phyloP scores from a whole-genome alignment of 2,797 vertebrate genomes.

The Phylloscopus collybita region DNA sequence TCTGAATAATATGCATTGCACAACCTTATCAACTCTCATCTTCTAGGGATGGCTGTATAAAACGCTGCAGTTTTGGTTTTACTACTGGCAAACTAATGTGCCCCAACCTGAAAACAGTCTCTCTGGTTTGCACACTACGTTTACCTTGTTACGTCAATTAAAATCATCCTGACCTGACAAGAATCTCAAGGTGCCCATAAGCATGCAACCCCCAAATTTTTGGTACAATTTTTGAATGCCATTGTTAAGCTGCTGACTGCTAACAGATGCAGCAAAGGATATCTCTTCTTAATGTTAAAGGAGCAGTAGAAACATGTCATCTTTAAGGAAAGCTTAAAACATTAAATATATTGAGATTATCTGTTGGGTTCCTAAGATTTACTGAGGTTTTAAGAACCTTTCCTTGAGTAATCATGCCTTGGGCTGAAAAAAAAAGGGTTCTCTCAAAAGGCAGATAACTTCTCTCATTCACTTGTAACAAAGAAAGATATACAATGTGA shows the following conservation, averaged over 20 bases:
- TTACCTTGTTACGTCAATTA: not conserved
- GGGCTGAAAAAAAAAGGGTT: not conserved
- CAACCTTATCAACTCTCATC: not conserved
- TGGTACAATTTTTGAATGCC: not conserved
- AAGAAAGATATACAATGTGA: not conserved
- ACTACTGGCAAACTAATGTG: not conserved
- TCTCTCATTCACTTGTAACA: not conserved
- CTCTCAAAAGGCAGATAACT: constrained; percentile 8
- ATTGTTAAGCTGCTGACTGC: not conserved
- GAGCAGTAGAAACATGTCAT: not conserved
- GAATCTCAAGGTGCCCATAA: not conserved
- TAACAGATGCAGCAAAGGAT: not conserved
- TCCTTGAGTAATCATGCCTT: not conserved
- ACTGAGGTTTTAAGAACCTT: not conserved
- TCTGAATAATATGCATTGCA: not conserved
- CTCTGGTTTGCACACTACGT: not conserved
- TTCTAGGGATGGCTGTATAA: not conserved
- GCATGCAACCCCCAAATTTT: not conserved
- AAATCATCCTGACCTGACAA: not conserved
- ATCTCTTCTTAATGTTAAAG: not conserved
- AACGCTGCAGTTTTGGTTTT: not conserved
- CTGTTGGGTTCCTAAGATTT: not conserved
- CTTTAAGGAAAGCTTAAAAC: not conserved
- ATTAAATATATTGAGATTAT: not conserved
- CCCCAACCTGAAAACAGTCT: not conserved